Conservation (phyloP, 2,888 invertebrate genomes). For the Taenaris catops region DNA sequence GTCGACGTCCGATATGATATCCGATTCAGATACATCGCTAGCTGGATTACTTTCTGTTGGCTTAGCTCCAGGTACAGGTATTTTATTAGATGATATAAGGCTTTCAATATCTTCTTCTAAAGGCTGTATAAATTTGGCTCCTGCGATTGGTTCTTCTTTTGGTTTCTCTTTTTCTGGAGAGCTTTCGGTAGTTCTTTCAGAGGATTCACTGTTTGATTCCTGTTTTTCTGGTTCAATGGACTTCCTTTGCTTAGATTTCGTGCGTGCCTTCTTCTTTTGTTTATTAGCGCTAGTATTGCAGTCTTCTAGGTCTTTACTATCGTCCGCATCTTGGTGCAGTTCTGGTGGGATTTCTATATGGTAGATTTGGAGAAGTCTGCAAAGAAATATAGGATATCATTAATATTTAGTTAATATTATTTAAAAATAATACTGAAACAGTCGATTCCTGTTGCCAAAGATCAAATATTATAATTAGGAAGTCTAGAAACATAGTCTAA, state of each 20-base stretch:
- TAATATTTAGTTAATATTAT: constrained; percentile 1
- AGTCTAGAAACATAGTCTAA: no score
- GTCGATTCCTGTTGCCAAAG: no score
- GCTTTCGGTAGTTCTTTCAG: constrained; percentile 52
- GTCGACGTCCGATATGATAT: constrained; percentile 48
- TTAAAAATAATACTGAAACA: no score
- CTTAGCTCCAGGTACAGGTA: constrained; percentile 59
- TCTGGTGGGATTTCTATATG: constrained; percentile 83
- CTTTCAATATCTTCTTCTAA: constrained; percentile 72
- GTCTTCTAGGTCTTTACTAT: constrained; percentile 43
- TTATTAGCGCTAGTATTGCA: constrained; percentile 41
- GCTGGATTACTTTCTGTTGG: constrained; percentile 34
- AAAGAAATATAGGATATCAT: constrained; percentile 25
- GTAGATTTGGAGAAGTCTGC: constrained; percentile 87
- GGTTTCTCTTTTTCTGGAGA: constrained; percentile 54
- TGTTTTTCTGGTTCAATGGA: constrained; percentile 55
- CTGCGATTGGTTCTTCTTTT: constrained; percentile 28
- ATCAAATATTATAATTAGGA: no score
- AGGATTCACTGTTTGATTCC: constrained; percentile 46
- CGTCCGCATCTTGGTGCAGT: constrained; percentile 68
- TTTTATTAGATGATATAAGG: constrained; percentile 72
- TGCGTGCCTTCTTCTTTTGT: constrained; percentile 59
- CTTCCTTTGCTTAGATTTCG: constrained; percentile 62
- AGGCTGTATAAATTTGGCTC: constrained; percentile 25
- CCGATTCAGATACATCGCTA: constrained; percentile 53